Percentiles rank a stretch among this genome's conserved stretches.
phyloP scores from a whole-genome alignment of 2,113 vertebrate species.

The Epinephelus fuscoguttatus region DNA sequence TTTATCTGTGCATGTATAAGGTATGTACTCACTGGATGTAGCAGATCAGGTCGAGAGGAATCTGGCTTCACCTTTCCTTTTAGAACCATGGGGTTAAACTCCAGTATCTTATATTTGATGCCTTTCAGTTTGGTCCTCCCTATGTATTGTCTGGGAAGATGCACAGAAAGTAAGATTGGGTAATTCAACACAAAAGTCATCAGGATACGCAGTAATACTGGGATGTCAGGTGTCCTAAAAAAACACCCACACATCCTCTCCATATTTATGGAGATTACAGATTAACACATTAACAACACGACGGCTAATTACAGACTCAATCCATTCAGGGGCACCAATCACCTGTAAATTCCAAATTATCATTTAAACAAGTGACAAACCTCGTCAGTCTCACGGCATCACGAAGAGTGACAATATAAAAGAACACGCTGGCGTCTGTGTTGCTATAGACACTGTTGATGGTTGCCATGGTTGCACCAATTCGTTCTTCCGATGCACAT shows the following conservation, averaged over 20 bases:
- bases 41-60: constrained; percentile 92
- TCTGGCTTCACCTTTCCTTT: constrained; percentile 94
- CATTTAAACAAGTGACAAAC: constrained; percentile 67
- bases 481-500: constrained; percentile 90
- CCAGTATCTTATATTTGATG: constrained; percentile 92
- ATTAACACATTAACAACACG: too few relatives aligned
- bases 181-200: neutral
- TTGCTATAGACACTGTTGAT: constrained; percentile 96
- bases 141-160: constrained; percentile 90
- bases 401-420: constrained; percentile 93
- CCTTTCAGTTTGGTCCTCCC: constrained; percentile 90
- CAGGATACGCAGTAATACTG: neutral
- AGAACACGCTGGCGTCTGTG: constrained; percentile 89
- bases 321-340: neutral
- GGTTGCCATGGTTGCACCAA: constrained; percentile 91
- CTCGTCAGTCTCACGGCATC: constrained; percentile 88
- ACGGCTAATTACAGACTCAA: neutral
- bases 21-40: constrained; percentile 91
- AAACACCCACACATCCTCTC: neutral
- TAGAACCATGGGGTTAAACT: constrained; percentile 95
- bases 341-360: neutral
- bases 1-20: neutral
- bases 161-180: neutral
- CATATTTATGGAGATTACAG: neutral
- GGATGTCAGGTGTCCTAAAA: neutral